phyloP scores from a whole-genome alignment of 1,140 invertebrate species.

The Plectus sambesii region DNA sequence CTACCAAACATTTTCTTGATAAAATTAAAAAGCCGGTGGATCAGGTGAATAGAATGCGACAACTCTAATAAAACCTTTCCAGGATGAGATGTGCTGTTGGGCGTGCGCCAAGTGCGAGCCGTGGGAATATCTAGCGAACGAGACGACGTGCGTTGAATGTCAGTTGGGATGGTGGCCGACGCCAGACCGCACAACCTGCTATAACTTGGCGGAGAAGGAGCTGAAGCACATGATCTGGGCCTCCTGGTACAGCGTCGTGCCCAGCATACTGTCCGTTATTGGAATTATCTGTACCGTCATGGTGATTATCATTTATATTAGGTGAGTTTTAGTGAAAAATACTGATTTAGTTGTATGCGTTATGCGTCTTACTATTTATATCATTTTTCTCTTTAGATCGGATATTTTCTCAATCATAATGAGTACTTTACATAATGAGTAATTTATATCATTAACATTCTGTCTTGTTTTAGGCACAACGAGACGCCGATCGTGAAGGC shows the following conservation, averaged over 20 bases:
- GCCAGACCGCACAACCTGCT: slow-evolving; percentile 44
- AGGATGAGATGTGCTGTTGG: slow-evolving; percentile 45
- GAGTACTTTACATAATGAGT: no score
- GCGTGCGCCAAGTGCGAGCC: slow-evolving; percentile 54
- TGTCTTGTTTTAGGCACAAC: slow-evolving; percentile 51
- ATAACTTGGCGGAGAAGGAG: slow-evolving; percentile 25
- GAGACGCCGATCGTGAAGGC: slow-evolving; percentile 68
- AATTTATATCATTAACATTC: no score
- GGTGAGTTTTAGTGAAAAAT: slow-evolving; percentile 21
- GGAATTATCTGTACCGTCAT: slow-evolving; percentile 52
- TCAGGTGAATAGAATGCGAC: no score
- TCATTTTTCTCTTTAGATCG: no score
- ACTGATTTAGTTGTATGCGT: background rate
- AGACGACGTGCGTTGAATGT: slow-evolving; percentile 57
- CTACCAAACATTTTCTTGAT: no score
- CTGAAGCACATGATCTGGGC: slow-evolving; percentile 55
- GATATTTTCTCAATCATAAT: no score
- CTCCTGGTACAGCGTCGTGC: slow-evolving; percentile 53
- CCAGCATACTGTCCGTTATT: slow-evolving; percentile 51
- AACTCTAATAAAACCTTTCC: no score
- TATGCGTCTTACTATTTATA: no score
- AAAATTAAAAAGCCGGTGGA: no score
- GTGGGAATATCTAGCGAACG: slow-evolving; percentile 55
- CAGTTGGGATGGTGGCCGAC: slow-evolving; percentile 50
- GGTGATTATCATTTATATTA: slow-evolving; percentile 49